Conservation (phyloP, 2,888 invertebrate genomes). For the Thelaira solivaga region DNA sequence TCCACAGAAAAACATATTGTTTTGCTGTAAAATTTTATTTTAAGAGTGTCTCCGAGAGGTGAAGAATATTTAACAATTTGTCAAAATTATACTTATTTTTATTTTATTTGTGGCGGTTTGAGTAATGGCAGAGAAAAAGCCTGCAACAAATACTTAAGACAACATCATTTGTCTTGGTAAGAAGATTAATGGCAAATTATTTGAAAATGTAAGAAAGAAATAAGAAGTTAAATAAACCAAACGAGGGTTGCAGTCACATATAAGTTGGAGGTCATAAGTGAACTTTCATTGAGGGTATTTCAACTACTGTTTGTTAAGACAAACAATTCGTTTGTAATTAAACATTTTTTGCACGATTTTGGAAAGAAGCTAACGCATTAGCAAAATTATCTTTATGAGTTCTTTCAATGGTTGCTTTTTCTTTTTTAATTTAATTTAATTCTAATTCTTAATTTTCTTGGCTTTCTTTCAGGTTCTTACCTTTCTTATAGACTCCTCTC, state of each 20-base stretch:
- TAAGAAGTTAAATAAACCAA: not conserved
- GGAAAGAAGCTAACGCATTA: too few relatives aligned
- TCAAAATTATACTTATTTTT: slow-evolving; percentile 51
- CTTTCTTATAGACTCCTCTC: slow-evolving; percentile 94
- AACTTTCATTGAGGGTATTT: too few relatives aligned
- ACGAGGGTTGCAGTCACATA: not conserved
- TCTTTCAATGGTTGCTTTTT: too few relatives aligned
- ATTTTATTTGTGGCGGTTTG: slow-evolving; percentile 44
- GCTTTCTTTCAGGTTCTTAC: slow-evolving; percentile 82
- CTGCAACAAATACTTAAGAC: slow-evolving; percentile 22
- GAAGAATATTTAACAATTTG: slow-evolving; percentile 50
- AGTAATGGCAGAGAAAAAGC: not conserved
- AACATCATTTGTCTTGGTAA: slow-evolving; percentile 64
- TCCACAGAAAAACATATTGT: slow-evolving; percentile 1
- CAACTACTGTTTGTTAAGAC: too few relatives aligned
- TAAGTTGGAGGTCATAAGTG: too few relatives aligned
- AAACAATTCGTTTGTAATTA: too few relatives aligned
- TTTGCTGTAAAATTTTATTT: slow-evolving; percentile 1
- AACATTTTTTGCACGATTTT: too few relatives aligned
- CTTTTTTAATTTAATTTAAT: not conserved
- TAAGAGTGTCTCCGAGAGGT: not conserved
- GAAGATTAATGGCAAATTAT: slow-evolving; percentile 68
- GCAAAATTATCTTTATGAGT: too few relatives aligned
- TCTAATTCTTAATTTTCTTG: slow-evolving; percentile 20
- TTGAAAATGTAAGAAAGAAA: slow-evolving; percentile 18